Evolutionary conservation across 1,140 invertebrate species (phyloP), one percentile per base, ranked within the genome.

Genomic region (Drosophila malerkotliana): DNA sequence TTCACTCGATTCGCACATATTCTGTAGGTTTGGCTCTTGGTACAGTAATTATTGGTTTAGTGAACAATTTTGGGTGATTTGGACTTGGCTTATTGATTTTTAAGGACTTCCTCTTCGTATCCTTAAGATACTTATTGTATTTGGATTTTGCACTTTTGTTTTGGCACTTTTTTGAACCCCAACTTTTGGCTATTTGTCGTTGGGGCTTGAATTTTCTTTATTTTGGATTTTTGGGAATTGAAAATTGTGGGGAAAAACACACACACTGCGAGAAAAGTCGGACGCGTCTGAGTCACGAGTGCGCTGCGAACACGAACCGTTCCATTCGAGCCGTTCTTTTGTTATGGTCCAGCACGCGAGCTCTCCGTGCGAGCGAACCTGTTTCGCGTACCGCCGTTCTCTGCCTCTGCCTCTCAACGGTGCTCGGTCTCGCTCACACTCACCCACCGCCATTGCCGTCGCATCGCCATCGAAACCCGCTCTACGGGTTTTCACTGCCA

Each of bases 311-410:
- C 64, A 73, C 78, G 82, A 87, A 88, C 84, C 80, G 82, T 91
- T 80, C 82, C 69, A 91, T 92, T 87, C 91, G 77, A 90, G 88
- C 73, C 81, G 77, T 91, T 90, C 80, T 91, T 90, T 92, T 92
- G 91, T 92, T 92, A 78, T 92, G 80, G 52, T 53, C 73, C 77
- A 84, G 66, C 74, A 56, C 57, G 51, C 57, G 78, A 78, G 37
- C 71, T 71, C 77, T 80, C 63, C 56, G 58, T 63, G 74, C 79
- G 57, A 87, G 66, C 90, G 90, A 91, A 91, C 90, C 90, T 91
- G 83, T 88, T 88, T 77, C 34, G 12, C 39, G 44, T 60, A 37
- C 55, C 44, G 18, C 39, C 58, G 37, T 59, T 59, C 55, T 30
- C 44, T 6, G 28, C 41, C 49, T 41, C 56, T 55, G 21, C 41